Conservation (phyloP, 2,113 vertebrate genomes). For the Myxocyprinus asiaticus region DNA sequence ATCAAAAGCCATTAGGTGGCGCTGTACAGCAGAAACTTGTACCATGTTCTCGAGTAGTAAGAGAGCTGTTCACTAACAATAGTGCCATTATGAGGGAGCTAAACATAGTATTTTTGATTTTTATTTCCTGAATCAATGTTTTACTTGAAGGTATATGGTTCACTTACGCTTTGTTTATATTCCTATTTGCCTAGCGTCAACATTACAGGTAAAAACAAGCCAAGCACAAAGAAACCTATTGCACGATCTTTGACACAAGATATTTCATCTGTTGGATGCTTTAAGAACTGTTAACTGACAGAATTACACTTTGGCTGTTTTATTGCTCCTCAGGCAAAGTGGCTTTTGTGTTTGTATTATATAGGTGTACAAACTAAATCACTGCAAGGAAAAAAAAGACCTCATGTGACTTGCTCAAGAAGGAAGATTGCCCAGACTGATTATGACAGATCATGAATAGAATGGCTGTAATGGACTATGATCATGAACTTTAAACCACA, state of each 20-base stretch:
- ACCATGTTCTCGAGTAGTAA: conserved; percentile 27
- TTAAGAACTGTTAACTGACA: conserved; percentile 16
- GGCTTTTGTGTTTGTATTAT: conserved; percentile 17
- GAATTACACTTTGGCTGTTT: not conserved
- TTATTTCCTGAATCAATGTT: conserved; percentile 68
- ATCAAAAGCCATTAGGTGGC: conserved; percentile 71
- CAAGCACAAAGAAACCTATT: not conserved
- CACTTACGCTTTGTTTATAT: conserved; percentile 61
- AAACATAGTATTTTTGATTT: conserved; percentile 69
- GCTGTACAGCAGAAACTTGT: conserved; percentile 55
- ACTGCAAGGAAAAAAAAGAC: not conserved
- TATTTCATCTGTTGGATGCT: not conserved
- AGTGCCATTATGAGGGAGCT: conserved; percentile 72
- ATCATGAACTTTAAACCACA: conserved; percentile 19
- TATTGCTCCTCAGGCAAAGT: conserved; percentile 17
- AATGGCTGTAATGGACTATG: conserved; percentile 30
- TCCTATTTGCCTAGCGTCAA: conserved; percentile 32
- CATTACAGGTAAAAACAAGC: conserved; percentile 10
- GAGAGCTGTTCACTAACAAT: conserved; percentile 64
- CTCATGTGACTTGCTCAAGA: conserved; percentile 22
- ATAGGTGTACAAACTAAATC: conserved; percentile 7
- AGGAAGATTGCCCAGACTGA: conserved; percentile 22
- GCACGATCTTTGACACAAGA: conserved; percentile 4
- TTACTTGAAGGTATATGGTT: conserved; percentile 69
- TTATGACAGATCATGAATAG: not conserved